Evolutionary conservation across 2,797 vertebrate species (phyloP).

Genomic region (Dipus sagitta): DNA sequence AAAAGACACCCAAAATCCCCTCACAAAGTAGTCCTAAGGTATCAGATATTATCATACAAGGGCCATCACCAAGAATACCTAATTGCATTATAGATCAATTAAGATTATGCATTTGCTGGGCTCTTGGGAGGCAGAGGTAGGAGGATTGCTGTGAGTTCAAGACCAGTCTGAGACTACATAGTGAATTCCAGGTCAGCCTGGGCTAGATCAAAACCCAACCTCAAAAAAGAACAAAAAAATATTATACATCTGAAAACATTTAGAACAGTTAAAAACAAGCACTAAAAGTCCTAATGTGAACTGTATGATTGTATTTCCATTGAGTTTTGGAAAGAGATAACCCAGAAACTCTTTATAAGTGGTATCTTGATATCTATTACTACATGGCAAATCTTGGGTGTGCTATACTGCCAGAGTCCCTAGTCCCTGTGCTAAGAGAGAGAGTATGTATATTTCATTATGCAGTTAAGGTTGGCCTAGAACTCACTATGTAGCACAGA

Average conservation of each 20-base stretch:
- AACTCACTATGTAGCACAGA: not conserved
- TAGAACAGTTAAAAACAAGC: slow-evolving; percentile 32
- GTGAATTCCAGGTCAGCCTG: no score
- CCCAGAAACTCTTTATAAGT: not conserved
- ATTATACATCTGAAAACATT: not conserved
- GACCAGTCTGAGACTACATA: no score
- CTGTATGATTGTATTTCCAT: slow-evolving; percentile 4
- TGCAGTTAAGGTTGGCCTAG: not conserved
- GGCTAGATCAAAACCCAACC: no score
- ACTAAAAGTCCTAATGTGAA: not conserved
- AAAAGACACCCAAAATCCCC: slow-evolving; percentile 10
- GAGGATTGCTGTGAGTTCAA: no score
- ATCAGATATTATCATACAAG: not conserved
- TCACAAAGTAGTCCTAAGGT: slow-evolving; percentile 21
- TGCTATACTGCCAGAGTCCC: not conserved
- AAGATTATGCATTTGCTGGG: not conserved
- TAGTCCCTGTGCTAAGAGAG: not conserved
- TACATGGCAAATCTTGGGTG: not conserved
- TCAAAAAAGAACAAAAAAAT: no score
- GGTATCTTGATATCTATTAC: not conserved
- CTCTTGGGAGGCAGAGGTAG: no score
- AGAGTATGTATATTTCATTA: not conserved
- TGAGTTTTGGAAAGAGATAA: slow-evolving; percentile 2
- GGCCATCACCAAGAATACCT: slow-evolving; percentile 33
- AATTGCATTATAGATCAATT: slow-evolving; percentile 22